Base-by-base conservation (phyloP, 1,140 invertebrate genomes). In the Aculops lycopersici region DNA sequence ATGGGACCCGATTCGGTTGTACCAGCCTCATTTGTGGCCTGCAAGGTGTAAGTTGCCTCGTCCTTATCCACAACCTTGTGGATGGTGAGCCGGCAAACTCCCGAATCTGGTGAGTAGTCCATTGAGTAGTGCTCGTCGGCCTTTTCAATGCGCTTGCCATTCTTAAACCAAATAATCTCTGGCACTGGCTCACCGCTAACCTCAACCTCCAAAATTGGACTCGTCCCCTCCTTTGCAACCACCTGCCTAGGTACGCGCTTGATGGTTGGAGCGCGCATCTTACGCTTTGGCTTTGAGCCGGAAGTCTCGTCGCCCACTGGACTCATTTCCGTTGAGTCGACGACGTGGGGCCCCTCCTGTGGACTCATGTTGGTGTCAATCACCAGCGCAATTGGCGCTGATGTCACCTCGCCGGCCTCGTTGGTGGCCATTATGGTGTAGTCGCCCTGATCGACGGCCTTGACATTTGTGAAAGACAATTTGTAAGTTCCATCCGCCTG, bases 361-460 rank as follows among this genome's bases (percentile, higher is more conserved):
- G n/a, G n/a, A n/a, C n/a, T n/a, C n/a, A n/a, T n/a, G n/a, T n/a
- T n/a, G n/a, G n/a, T n/a, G n/a, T n/a, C n/a, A n/a, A n/a, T n/a
- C n/a, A n/a, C n/a, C n/a, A n/a, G n/a, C n/a, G n/a, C n/a, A n/a
- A n/a, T n/a, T n/a, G n/a, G n/a, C n/a, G n/a, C n/a, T n/a, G n/a
- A n/a, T n/a, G n/a, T n/a, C 24, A n/a, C 24, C 8, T 31, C n/a
- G 21, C 78, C 74, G 21, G 72, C 68, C 1, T 61, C 59, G 52
- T 83, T 84, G 36, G 68, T 68, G n/a, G 80, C 83, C 24, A 74
- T 65, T 38, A 78, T 79, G 1, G 77, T 84, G 53, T 95, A 97
- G 17, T 79, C 65, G n/a, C 84, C 86, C 2, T 68, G 66, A 58
- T 95, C 86, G 21, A 68, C 67, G 40, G 73, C 71, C 17, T 64